Base-by-base conservation (phyloP, 2,888 invertebrate species). In the Serripes groenlandicus region DNA sequence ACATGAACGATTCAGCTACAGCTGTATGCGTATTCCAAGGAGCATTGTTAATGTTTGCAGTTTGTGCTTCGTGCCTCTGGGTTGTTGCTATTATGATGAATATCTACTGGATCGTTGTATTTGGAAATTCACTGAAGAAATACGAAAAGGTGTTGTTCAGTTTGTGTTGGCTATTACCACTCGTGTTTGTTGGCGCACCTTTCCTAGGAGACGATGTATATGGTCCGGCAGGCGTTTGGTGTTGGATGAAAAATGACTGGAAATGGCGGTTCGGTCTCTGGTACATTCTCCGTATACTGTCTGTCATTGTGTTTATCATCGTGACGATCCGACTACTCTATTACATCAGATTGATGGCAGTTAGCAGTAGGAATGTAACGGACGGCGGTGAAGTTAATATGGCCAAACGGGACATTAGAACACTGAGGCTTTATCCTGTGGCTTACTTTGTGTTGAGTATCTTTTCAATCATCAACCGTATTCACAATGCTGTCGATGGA, bases 191-290 rank as follows among this genome's bases (percentile, higher is more conserved):
- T 62, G 58, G 52, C 5, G 9, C 75, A 3, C 82, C 82, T 7
- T 78, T 83, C 34, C 4, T 75, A 5, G 28, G 68, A 3, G 75
- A 75, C 26, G 75, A 78, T 23, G 78, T 68, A n/a, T 83, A 83
- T 52, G 78, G 72, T 5, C 82, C 82, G 0, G 78, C 82, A 0
- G 82, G 78, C 4, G 75, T 72, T 9, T 83, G 78, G 78, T 83
- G 82, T 34, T 83, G 82, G 82, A 72, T 83, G 35, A 71, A 42
- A 26, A 78, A 78, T 26, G 49, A 52, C 1, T 52, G 68, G 52
- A 62, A 30, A 18, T 83, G 78, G 82, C 42, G 82, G 9, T 83
- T 78, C 52, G 78, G 78, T 2, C 30, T 78, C 1, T 83, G 82
- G 82, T 83, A 83, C 32, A 75, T 78, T 3, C 72, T 78, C 75